These are phyloP conservation scores for Pseudomyrmex pallidus DNA, from an alignment of 1,140 invertebrate genomes.

Conservation along the genomic window DNA sequence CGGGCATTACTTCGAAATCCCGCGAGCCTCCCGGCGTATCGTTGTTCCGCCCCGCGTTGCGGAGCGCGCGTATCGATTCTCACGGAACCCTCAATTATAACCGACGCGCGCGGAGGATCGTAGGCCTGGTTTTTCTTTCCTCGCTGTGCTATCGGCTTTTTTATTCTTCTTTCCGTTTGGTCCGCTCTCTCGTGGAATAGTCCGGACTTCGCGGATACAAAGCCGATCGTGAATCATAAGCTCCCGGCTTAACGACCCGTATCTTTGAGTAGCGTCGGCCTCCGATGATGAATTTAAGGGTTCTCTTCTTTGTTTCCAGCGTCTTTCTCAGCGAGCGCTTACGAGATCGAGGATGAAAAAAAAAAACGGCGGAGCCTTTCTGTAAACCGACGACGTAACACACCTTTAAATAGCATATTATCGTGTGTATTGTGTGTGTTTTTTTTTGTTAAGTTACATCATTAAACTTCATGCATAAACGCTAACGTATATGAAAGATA, in stretches of 20 bases:
- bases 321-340: constrained; percentile 21
- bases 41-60: constrained; percentile 2
- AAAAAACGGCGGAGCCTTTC: constrained; percentile 8
- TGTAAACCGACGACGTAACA: not conserved
- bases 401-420: not conserved
- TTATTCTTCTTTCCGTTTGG: constrained; percentile 38
- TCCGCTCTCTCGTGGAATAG: constrained; percentile 18
- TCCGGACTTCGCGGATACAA: constrained; percentile 58
- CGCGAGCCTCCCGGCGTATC: constrained; percentile 37
- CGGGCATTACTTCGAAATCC: constrained; percentile 67
- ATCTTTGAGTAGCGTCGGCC: constrained; percentile 61
- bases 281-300: constrained; percentile 71
- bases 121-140: constrained; percentile 67
- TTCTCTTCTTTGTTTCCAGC: constrained; percentile 23
- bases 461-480: not conserved
- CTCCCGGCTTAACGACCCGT: constrained; percentile 75
- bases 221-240: constrained; percentile 78
- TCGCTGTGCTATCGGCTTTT: constrained; percentile 32
- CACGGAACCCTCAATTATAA: constrained; percentile 79
- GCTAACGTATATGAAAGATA: not conserved
- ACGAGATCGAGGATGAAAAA: constrained; percentile 8
- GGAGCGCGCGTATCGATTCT: constrained; percentile 74
- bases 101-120: constrained; percentile 56
- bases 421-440: constrained; percentile 14
- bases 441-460: not conserved